phyloP scores from a whole-genome alignment of 1,140 invertebrate species.

The Hycleus cichorii region DNA sequence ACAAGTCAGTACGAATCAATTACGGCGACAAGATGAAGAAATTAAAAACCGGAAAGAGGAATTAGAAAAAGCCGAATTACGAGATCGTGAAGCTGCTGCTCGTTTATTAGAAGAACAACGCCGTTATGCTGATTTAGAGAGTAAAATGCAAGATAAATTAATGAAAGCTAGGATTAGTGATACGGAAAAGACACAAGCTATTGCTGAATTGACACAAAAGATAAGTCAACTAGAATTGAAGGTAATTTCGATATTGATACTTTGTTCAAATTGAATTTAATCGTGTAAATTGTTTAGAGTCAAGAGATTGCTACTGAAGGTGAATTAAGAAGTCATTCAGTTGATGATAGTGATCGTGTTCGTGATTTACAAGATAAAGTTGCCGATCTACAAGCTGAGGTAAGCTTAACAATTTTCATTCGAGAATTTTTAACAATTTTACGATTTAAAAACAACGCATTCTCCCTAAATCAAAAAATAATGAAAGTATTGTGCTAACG shows the following conservation, averaged over 20 bases:
- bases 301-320: conserved; percentile 86
- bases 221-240: conserved; percentile 90
- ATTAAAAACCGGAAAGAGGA: conserved; percentile 73
- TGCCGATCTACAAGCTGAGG: conserved; percentile 86
- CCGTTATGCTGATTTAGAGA: conserved; percentile 76
- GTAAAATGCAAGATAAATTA: conserved; percentile 87
- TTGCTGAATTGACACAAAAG: conserved; percentile 92
- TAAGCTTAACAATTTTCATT: conserved; percentile 41
- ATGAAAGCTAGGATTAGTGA: conserved; percentile 93
- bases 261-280: not conserved
- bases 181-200: conserved; percentile 85
- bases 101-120: conserved; percentile 80
- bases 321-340: conserved; percentile 66
- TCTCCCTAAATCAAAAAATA: conserved; percentile 1
- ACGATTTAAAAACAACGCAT: not conserved
- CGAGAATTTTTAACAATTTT: no score
- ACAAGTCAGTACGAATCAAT: conserved; percentile 90
- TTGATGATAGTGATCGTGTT: conserved; percentile 75
- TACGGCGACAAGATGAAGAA: conserved; percentile 89
- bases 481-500: conserved; percentile 19
- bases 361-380: conserved; percentile 85
- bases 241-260: conserved; percentile 46
- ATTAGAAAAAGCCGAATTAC: conserved; percentile 61
- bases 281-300: conserved; percentile 54
- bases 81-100: conserved; percentile 67